phyloP scores from a whole-genome alignment of 1,140 invertebrate species.

The Diploscapter pachys region DNA sequence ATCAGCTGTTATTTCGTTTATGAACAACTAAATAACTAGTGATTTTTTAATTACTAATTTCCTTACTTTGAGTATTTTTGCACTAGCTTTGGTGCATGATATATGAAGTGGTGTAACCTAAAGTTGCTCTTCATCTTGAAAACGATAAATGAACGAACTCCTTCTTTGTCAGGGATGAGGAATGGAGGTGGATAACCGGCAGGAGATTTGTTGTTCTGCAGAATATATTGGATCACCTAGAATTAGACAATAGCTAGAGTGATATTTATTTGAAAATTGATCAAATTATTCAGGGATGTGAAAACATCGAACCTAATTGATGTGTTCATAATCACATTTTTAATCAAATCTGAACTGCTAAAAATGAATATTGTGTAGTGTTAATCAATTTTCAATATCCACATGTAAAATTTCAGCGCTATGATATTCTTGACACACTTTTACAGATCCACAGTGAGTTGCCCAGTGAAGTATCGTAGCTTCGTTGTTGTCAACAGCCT shows the following conservation, averaged over 20 bases:
- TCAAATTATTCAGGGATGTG: background rate
- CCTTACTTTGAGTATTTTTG: slow-evolving; percentile 25
- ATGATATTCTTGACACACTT: background rate
- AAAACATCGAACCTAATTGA: slow-evolving; percentile 9
- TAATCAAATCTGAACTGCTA: no score
- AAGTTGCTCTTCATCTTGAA: background rate
- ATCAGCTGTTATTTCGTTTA: slow-evolving; percentile 5
- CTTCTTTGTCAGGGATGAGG: no score
- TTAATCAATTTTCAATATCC: no score
- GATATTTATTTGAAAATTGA: background rate
- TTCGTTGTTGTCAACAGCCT: background rate
- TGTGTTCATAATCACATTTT: no score
- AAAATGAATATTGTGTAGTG: no score
- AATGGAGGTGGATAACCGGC: no score
- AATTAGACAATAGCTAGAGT: background rate
- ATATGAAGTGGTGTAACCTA: slow-evolving; percentile 34
- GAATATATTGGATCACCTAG: no score
- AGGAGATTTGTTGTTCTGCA: no score
- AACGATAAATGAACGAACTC: no score
- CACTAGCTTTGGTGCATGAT: background rate
- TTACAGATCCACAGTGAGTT: slow-evolving; percentile 9
- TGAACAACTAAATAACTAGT: background rate
- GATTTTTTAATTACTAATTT: background rate
- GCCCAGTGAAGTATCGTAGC: slow-evolving; percentile 30
- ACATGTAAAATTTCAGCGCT: no score